Evolutionary conservation across 2,113 vertebrate genomes (phyloP), one percentile per base, ranked within the genome.

Genomic region (Nestor notabilis): DNA sequence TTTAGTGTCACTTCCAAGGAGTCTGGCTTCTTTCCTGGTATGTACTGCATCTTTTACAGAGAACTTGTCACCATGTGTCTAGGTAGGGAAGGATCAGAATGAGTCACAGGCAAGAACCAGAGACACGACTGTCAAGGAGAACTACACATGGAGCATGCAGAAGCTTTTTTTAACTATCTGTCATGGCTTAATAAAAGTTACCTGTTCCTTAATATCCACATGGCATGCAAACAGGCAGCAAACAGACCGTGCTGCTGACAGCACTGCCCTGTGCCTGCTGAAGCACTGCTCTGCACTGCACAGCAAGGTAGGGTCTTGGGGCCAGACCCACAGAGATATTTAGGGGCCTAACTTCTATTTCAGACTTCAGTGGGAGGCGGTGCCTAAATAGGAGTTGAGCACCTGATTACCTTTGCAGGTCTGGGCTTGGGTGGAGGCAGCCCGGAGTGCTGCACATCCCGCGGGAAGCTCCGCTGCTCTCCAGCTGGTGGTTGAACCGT

Each of bases 311-410:
- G 83, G 76, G 83, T 39, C 68, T 92, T 8, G 52, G 83, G 93
- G 87, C 93, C 87, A 95, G 95, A 94, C 88, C 91, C 93, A 85
- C 91, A 94, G 84, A 94, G 90, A 96, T 90, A 95, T 88, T 96
- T 96, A 96, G 95, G 91, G 89, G 91, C 95, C 91, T 89, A 94
- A 94, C 83, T 97, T 96, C 96, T 93, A 94, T 96, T 96, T 95
- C 94, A 91, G 95, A 94, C 93, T 96, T 83, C 89, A 69, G 70
- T 72, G 89, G 89, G 89, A 91, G 87, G 94, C 91, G 91, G 93
- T 94, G 65, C 93, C 95, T 91, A 89, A 94, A 95, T n/a, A 95
- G 95, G 94, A 97, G 95, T 87, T 89, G 94, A 94, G 93, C 87
- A 91, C 91, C 95, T 93, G 93, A 95, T 96, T 96, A 96, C 95